Percentiles rank a stretch among this genome's conserved stretches.
phyloP scores from a whole-genome alignment of 1,140 invertebrate species.

The Homalodisca vitripennis region DNA sequence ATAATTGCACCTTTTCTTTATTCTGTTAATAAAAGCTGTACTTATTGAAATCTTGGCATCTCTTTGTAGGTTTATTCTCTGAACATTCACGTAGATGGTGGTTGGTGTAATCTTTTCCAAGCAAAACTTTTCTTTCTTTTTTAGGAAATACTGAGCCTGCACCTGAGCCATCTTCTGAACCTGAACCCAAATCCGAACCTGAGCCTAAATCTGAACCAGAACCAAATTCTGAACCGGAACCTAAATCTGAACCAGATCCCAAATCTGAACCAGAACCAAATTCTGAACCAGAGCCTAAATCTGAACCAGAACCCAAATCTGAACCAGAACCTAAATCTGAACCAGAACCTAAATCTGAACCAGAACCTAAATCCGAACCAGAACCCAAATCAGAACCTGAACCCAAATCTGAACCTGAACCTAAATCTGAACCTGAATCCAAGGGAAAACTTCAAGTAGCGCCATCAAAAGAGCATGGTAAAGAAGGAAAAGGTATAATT shows the following conservation, averaged over 20 bases:
- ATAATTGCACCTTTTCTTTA: too few species aligned
- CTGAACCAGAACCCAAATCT: conserved; percentile 45
- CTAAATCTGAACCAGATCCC: conserved; percentile 48
- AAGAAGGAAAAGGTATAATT: conserved; percentile 9
- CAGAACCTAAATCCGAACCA: conserved; percentile 49
- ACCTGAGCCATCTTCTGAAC: conserved; percentile 52
- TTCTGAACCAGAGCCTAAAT: conserved; percentile 48
- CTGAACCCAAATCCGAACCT: conserved; percentile 50
- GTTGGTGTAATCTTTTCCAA: conserved; percentile 29
- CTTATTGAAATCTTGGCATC: too few species aligned
- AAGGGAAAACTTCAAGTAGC: conserved; percentile 29
- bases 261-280: conserved; percentile 49
- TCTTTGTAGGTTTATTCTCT: neutral
- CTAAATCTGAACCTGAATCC: conserved; percentile 46
- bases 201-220: conserved; percentile 50
- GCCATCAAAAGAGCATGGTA: conserved; percentile 11
- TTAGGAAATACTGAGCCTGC: conserved; percentile 48
- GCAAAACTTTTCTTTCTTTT: conserved; percentile 30
- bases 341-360: conserved; percentile 46
- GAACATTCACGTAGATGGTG: conserved; percentile 33
- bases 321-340: conserved; percentile 44
- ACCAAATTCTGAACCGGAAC: conserved; percentile 48
- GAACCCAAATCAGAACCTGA: conserved; percentile 47
- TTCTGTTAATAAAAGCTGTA: too few species aligned
- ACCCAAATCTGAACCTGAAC: conserved; percentile 51